Percentiles rank a stretch among this genome's conserved stretches.
phyloP scores from a whole-genome alignment of 2,113 vertebrate species.

The Triplophysa siluroides region DNA sequence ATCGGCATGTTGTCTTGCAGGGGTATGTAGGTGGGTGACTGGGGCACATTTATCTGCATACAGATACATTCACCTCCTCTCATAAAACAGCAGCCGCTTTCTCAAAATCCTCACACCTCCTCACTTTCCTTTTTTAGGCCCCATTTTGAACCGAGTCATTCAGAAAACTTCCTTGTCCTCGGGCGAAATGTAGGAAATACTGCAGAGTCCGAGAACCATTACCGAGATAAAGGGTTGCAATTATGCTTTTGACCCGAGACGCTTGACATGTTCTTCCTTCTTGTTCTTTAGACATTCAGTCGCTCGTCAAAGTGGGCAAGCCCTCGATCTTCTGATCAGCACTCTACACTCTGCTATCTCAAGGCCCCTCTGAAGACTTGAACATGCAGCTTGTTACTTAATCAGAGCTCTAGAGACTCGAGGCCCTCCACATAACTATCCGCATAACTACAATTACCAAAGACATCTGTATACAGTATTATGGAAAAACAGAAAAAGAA shows the following conservation, averaged over 20 bases:
- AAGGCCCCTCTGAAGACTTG: constrained; percentile 15
- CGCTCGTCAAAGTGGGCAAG: constrained; percentile 11
- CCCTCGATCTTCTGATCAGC: neutral
- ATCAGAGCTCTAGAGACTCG: constrained; percentile 19
- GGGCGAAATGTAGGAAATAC: neutral
- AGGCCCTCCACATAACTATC: neutral
- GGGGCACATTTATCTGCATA: constrained; percentile 30
- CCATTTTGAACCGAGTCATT: constrained; percentile 15
- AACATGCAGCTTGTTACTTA: neutral
- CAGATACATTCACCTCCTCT: constrained; percentile 26
- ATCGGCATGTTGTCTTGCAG: neutral
- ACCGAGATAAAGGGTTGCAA: constrained; percentile 1
- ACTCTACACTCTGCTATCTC: neutral
- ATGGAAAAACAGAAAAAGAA: neutral
- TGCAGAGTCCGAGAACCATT: neutral
- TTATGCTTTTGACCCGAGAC: constrained; percentile 6
- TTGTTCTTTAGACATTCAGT: neutral
- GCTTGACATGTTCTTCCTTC: constrained; percentile 1
- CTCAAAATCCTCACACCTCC: constrained; percentile 14
- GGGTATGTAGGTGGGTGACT: constrained; percentile 25
- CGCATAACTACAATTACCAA: constrained; percentile 9
- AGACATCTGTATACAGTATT: neutral
- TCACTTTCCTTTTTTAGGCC: neutral
- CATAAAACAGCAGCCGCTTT: constrained; percentile 9
- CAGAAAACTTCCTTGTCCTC: neutral